phyloP scores from a whole-genome alignment of 2,113 vertebrate species.

The Eretmodus cyanostictus region DNA sequence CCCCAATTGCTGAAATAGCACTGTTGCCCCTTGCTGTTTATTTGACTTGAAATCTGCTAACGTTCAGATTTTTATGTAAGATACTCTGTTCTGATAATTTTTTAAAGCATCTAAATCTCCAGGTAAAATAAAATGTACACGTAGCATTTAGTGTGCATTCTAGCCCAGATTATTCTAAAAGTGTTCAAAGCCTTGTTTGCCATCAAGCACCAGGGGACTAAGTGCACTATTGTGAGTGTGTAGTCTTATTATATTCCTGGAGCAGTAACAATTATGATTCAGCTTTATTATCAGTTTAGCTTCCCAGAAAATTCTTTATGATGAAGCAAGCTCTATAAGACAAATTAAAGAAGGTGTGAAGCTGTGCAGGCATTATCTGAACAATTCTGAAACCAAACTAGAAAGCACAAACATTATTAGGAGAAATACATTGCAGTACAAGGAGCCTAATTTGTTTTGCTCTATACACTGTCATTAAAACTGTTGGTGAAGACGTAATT shows the following conservation, averaged over 20 bases:
- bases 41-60: not conserved
- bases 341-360: not conserved
- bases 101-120: not conserved
- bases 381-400: not conserved
- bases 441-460: not conserved
- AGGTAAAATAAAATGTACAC: not conserved
- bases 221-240: not conserved
- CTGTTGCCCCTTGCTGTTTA: not conserved
- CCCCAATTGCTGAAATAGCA: not conserved
- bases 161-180: not conserved
- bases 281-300: not conserved
- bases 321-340: not conserved
- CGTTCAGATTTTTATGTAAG: not conserved
- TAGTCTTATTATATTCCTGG: not conserved
- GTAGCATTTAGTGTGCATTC: not conserved
- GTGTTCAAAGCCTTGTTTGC: not conserved
- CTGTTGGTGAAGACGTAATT: not conserved
- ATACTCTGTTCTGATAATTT: not conserved
- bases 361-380: not conserved
- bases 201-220: not conserved
- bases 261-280: not conserved
- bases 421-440: not conserved
- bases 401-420: not conserved
- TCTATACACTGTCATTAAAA: not conserved
- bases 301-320: not conserved